A percentile compares a stretch with the other conserved stretches of the same genome.
Evolutionary conservation across 1,140 invertebrate species (phyloP).

Genomic region (Dreissena polymorpha): DNA sequence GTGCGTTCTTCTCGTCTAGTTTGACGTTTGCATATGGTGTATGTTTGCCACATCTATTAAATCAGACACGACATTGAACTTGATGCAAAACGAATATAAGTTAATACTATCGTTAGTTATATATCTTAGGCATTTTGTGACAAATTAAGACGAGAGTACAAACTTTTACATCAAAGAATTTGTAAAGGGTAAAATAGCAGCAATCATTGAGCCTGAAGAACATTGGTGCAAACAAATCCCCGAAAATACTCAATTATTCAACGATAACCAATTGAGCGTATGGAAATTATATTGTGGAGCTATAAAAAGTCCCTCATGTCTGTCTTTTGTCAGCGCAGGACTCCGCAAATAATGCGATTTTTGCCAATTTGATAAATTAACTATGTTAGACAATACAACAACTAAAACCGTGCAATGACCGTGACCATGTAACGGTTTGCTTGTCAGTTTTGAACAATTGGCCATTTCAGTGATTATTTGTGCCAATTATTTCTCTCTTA

Average conservation of each 20-base stretch:
- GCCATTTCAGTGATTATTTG: background rate
- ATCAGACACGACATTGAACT: too few relatives aligned
- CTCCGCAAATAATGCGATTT: constrained; percentile 48
- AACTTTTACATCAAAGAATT: too few relatives aligned
- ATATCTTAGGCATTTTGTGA: too few relatives aligned
- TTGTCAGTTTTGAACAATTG: constrained; percentile 1
- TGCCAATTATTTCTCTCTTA: background rate
- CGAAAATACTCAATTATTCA: constrained; percentile 47
- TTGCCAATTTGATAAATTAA: constrained; percentile 56
- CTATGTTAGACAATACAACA: constrained; percentile 42
- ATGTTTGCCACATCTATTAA: too few relatives aligned
- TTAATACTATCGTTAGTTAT: too few relatives aligned
- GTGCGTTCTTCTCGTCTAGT: too few relatives aligned
- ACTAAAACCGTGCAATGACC: constrained; percentile 29
- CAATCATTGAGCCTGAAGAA: too few relatives aligned
- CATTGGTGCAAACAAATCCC: background rate
- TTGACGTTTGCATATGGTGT: too few relatives aligned
- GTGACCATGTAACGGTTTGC: background rate
- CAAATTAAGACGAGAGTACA: too few relatives aligned
- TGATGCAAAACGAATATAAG: too few relatives aligned
- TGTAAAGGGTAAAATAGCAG: too few relatives aligned
- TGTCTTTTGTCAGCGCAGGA: constrained; percentile 51
- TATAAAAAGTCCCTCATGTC: constrained; percentile 52
- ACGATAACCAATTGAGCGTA: constrained; percentile 41
- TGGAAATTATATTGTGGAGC: constrained; percentile 35